Base-by-base conservation (phyloP, 2,888 invertebrate species). In the Pasiphila rectangulata region DNA sequence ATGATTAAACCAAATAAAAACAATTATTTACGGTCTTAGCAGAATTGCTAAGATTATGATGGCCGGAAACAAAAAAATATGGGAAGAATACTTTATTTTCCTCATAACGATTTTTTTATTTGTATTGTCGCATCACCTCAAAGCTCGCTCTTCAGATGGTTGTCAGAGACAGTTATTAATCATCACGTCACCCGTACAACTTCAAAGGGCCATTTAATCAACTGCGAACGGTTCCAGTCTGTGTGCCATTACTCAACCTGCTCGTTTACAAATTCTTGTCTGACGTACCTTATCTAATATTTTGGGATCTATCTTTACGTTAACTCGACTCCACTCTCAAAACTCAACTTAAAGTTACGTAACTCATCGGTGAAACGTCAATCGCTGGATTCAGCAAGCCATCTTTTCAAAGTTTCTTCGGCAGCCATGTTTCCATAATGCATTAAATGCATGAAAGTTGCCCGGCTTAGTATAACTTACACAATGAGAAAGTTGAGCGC, bases 201-300 rank as follows among this genome's bases (percentile, higher is more conserved):
- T 81, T 82, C 80, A 78, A 81, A 83, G 79, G 74, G 71, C 73
- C 79, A 77, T 72, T 83, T 82, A 83, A 83, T 84, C 83, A 83
- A 82, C 74, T 81, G 78, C 75, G 79, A 83, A 83, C 76, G 81
- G 68, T 80, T 73, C 60, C 69, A 70, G 76, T 75, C 72, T 43
- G 46, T 66, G 68, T 61, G 68, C 73, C 80, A 81, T 81, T 75
- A 81, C 79, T 82, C 82, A 79, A 65, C 67, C 66, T 56, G 69
- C 72, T 72, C 76, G 74, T 77, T 77, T 76, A 75, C 72, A 75
- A 77, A 79, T 79, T 80, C 79, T 72, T 75, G 73, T 59, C 54
- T 75, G 75, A 76, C 75, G 64, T 64, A 69, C 67, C 69, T 66
- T 75, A 72, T 77, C 74, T 69, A 53, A 57, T 56, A 57, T 55